Base-by-base conservation (phyloP, 2,888 invertebrate genomes). In the Hedychridium roseum region DNA sequence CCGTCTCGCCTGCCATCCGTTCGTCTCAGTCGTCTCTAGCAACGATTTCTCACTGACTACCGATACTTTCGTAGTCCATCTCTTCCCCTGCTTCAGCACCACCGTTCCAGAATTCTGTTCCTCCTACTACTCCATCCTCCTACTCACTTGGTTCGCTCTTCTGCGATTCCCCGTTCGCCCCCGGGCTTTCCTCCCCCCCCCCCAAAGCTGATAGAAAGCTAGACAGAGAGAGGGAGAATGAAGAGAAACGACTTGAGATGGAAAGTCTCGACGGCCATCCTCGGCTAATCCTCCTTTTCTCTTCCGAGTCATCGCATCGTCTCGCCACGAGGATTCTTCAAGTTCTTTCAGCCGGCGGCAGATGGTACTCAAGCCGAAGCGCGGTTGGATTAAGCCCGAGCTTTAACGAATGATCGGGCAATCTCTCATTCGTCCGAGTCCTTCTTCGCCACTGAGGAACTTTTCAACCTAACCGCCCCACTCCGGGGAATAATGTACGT, bases 211-310 rank as follows among this genome's bases (percentile, higher is more conserved):
- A n/a, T n/a, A n/a, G n/a, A n/a, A n/a, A n/a, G n/a, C n/a, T n/a
- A n/a, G 14, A 36, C 36, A 12, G 14, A 14, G 20, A n/a, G 18
- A 28, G 11, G 53, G 50, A 43, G 58, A 51, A 59, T 32, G 50
- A 50, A 46, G 54, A 62, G 45, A 62, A 62, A 62, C 50, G 59
- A 61, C 56, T 40, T 20, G 44, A 27, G 50, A 54, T 59, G 62
- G 62, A 57, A 54, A 54, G 63, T 54, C 59, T 40, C 48, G 43
- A 51, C 42, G 45, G 52, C 44, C 54, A 57, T 57, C 61, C 50
- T 38, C 49, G 44, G 54, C 59, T 68, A 67, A 68, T 67, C 64
- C 67, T 41, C 47, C 57, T 63, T 62, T 66, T 57, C 52, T 57
- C 54, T 56, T 48, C 47, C 28, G 47, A 66, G 52, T 59, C 56